Conservation (phyloP, 2,888 invertebrate species). For the Sicus ferrugineus region DNA sequence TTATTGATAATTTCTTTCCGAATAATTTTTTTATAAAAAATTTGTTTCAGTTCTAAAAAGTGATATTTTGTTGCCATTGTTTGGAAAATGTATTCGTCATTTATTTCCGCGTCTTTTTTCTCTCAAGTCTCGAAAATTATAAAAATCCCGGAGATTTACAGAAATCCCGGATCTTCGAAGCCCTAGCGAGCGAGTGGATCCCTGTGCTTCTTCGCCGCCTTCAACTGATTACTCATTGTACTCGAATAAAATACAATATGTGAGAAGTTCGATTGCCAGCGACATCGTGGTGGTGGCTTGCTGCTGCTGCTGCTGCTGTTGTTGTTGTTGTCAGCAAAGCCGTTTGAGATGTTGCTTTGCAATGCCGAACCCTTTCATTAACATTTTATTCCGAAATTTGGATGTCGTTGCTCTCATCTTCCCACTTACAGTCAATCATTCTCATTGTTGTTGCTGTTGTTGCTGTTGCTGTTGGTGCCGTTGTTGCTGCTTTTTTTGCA, state of each 20-base stretch:
- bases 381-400: slow-evolving; percentile 27
- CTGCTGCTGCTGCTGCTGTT: neutral
- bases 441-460: neutral
- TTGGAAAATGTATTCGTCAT: too few species aligned
- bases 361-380: slow-evolving; percentile 29
- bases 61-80: too few species aligned
- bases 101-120: too few species aligned
- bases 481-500: slow-evolving; percentile 15
- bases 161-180: too few species aligned
- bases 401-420: neutral
- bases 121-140: too few species aligned
- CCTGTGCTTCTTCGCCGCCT: slow-evolving; percentile 17
- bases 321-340: slow-evolving; percentile 8
- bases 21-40: too few species aligned
- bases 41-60: too few species aligned
- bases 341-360: slow-evolving; percentile 24
- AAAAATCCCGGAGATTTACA: too few species aligned
- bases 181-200: slow-evolving; percentile 4
- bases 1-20: too few species aligned
- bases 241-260: slow-evolving; percentile 31
- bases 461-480: neutral
- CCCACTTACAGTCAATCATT: neutral
- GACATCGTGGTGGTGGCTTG: slow-evolving; percentile 13
- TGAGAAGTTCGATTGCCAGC: slow-evolving; percentile 36
- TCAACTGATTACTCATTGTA: slow-evolving; percentile 36